Evolutionary conservation across 2,888 invertebrate genomes (phyloP), one percentile per base, ranked within the genome.

Genomic region (Agrilus cyanescens): DNA sequence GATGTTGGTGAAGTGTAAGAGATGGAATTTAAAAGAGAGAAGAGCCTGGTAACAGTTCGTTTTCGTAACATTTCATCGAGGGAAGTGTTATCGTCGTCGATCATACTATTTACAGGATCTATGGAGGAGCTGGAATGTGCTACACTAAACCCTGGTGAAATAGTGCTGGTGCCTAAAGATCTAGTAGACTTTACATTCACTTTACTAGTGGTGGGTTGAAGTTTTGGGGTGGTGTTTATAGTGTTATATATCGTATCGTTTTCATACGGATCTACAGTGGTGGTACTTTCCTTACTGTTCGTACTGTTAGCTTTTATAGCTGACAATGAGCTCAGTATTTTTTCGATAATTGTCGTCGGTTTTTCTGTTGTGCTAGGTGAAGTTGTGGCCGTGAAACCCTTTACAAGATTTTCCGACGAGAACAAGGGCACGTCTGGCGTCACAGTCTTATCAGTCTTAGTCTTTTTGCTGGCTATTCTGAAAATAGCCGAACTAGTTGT

Each of bases 331-430:
- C 56, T 64, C 45, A 67, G 54, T 45, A 67, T 67, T 57, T 59
- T 58, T 55, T 67, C 65, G 45, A 67, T 67, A 44, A 67, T 59
- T 16, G 67, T 66, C 12, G 66, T 66, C 25, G 66, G 65, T 57
- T 61, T 63, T 57, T 65, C 65, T 40, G 63, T 65, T 39, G 65
- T 65, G 43, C 50, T 49, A 34, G 55, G 39, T 39, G 46, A 39
- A 37, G 44, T 43, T 42, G 47, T 43, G 31, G 48, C 25, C 4
- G 25, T 25, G 4, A 25, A 25, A 25, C 25, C 10, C 10, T 25
- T 25, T 25, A 25, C 25, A 25, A 25, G 25, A 25, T 25, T 25
- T 25, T 25, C 25, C 10, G 25, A 25, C 8, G 25, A 25, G 10
- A 25, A 10, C 25, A 25, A 10, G 25, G 25, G 25, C 10, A 25